A percentile compares a stretch with the other conserved stretches of the same genome.
phyloP scores from a whole-genome alignment of 1,140 invertebrate genomes.

The Euwallacea similis region DNA sequence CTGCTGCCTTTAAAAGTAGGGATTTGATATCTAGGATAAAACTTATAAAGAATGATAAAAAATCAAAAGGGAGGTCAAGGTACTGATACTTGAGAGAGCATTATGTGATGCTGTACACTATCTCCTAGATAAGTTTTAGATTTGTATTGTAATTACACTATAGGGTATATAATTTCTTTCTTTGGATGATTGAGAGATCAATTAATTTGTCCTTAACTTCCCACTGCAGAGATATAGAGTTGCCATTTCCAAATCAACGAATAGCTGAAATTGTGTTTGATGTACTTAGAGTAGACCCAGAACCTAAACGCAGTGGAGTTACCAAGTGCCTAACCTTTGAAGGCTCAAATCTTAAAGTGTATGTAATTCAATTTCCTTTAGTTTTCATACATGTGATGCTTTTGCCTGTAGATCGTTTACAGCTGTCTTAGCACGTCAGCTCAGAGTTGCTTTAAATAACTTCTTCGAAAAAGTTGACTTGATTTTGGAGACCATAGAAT shows the following conservation, averaged over 20 bases:
- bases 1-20: no score
- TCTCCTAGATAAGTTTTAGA: no score
- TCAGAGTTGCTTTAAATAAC: constrained; percentile 70
- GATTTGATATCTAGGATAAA: no score
- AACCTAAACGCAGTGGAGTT: constrained; percentile 71
- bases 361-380: constrained; percentile 49
- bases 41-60: no score
- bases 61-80: no score
- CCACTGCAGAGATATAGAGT: constrained; percentile 50
- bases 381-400: background rate
- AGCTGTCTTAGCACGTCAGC: constrained; percentile 59
- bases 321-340: constrained; percentile 64
- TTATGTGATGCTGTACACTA: no score
- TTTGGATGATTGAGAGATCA: background rate
- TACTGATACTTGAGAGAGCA: no score
- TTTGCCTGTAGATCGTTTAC: constrained; percentile 58
- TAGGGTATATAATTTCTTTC: no score
- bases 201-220: background rate
- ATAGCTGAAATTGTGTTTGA: constrained; percentile 74
- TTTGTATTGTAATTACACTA: no score
- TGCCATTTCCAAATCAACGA: constrained; percentile 66
- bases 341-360: constrained; percentile 64
- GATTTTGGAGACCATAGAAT: constrained; percentile 68
- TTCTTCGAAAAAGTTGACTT: constrained; percentile 74
- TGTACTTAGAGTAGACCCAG: constrained; percentile 72